A percentile compares a stretch with the other conserved stretches of the same genome.
Conservation (phyloP, 1,140 invertebrate genomes). For the Philopotamus ludificatus region DNA sequence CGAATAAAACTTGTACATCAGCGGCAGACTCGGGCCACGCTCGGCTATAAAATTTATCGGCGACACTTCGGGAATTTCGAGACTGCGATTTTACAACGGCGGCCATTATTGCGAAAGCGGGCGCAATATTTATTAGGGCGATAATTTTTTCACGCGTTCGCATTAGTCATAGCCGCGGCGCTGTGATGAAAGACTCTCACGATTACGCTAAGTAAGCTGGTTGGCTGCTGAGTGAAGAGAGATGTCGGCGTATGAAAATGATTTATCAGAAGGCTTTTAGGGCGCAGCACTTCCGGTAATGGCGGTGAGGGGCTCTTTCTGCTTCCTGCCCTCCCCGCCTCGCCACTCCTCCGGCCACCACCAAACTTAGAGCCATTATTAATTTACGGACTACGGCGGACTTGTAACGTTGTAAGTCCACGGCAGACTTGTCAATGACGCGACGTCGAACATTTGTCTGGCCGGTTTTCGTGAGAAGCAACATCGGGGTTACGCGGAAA, state of each 20-base stretch:
- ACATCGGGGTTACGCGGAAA: too few species aligned
- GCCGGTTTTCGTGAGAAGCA: too few species aligned
- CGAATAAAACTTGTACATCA: too few species aligned
- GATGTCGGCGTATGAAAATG: slow-evolving; percentile 1
- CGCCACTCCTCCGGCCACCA: not conserved
- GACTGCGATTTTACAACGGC: too few species aligned
- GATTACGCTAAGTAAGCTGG: slow-evolving; percentile 1
- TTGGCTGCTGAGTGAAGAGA: not conserved
- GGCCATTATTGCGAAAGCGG: too few species aligned
- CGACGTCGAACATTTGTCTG: too few species aligned
- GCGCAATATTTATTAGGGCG: not conserved
- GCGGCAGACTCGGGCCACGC: too few species aligned
- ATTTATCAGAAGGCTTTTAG: slow-evolving; percentile 14
- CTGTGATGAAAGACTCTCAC: not conserved
- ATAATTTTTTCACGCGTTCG: not conserved
- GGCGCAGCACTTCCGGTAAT: slow-evolving; percentile 28
- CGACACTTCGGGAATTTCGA: too few species aligned
- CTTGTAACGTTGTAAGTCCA: too few species aligned
- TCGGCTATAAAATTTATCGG: too few species aligned
- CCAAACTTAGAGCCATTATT: slow-evolving; percentile 16
- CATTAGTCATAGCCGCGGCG: not conserved
- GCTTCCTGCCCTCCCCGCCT: not conserved
- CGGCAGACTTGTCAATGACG: too few species aligned
- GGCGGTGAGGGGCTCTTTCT: slow-evolving; percentile 24
- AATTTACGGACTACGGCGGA: slow-evolving; percentile 14